These are phyloP conservation scores for Drosophila melanica DNA, from an alignment of 1,140 invertebrate genomes.

Conservation along the genomic window DNA sequence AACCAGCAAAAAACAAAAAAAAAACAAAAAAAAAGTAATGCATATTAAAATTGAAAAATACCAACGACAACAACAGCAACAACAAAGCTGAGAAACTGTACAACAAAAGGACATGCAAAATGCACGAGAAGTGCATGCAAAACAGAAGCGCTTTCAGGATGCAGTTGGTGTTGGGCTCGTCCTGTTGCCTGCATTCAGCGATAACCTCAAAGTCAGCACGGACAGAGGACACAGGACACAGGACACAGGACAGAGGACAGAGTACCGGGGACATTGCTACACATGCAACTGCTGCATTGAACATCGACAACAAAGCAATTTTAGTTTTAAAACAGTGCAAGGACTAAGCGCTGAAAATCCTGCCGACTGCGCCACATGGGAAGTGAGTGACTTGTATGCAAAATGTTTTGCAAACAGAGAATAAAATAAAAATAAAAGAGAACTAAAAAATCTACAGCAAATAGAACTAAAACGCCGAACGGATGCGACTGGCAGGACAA, in stretches of 20 bases:
- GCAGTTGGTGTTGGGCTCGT: constrained; percentile 37
- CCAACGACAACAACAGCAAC: constrained; percentile 24
- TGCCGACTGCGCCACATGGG: constrained; percentile 44
- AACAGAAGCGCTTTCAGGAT: constrained; percentile 52
- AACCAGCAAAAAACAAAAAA: constrained; percentile 57
- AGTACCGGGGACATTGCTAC: constrained; percentile 38
- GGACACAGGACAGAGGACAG: not conserved
- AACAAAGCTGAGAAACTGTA: constrained; percentile 18
- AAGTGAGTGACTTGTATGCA: constrained; percentile 79
- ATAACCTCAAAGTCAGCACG: constrained; percentile 65
- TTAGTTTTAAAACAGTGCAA: constrained; percentile 73
- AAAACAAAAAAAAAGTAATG: constrained; percentile 55
- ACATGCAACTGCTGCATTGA: constrained; percentile 72
- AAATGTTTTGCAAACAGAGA: constrained; percentile 64
- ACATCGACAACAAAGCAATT: constrained; percentile 82
- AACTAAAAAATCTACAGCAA: constrained; percentile 1
- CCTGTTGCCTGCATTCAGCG: constrained; percentile 42
- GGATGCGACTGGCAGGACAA: constrained; percentile 75
- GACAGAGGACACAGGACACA: not conserved
- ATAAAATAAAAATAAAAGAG: constrained; percentile 12
- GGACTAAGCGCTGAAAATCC: constrained; percentile 61
- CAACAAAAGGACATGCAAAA: constrained; percentile 59
- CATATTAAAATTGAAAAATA: constrained; percentile 67
- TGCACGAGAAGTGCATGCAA: constrained; percentile 73
- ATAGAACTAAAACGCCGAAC: constrained; percentile 58